phyloP scores from a whole-genome alignment of 2,888 invertebrate genomes.

The Gastrophysa polygoni region DNA sequence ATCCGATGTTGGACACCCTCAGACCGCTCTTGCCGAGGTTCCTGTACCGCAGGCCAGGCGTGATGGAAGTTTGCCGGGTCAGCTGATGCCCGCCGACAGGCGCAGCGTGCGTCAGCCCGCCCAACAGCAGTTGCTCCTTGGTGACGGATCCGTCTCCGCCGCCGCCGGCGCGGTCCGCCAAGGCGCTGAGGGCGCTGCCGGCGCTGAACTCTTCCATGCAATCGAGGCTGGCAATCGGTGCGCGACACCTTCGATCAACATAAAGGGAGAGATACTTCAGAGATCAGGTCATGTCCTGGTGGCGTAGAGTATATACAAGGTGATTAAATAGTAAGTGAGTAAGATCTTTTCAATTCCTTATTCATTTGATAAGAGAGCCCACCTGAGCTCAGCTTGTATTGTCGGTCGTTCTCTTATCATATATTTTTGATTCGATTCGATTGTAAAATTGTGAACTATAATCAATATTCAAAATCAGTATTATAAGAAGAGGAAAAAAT shows the following conservation, averaged over 20 bases:
- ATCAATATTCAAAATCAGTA: too few species aligned
- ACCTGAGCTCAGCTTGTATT: too few species aligned
- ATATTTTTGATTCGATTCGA: too few species aligned
- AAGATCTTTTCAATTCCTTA: too few species aligned
- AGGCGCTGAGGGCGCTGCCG: conserved; percentile 59
- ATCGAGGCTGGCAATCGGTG: conserved; percentile 90
- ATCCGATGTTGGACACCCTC: conserved; percentile 91
- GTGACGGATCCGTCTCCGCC: conserved; percentile 60
- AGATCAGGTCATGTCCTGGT: too few species aligned
- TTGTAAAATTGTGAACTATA: too few species aligned
- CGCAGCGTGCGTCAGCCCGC: conserved; percentile 50
- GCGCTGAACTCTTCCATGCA: conserved; percentile 94
- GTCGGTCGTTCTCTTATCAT: too few species aligned
- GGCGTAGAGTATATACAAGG: too few species aligned
- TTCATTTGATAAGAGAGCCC: too few species aligned
- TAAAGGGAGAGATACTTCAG: too few species aligned
- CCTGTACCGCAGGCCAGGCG: conserved; percentile 86
- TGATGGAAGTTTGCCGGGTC: conserved; percentile 69
- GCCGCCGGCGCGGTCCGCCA: conserved; percentile 58
- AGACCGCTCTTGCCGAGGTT: conserved; percentile 96
- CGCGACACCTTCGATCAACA: conserved; percentile 87
- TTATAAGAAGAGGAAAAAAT: too few species aligned
- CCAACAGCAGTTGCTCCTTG: conserved; percentile 64
- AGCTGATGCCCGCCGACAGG: conserved; percentile 60
- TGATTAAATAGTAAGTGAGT: too few species aligned